These are phyloP conservation scores for Otocyon megalotis DNA, from an alignment of 2,113 vertebrate species.

Conservation along the genomic window DNA sequence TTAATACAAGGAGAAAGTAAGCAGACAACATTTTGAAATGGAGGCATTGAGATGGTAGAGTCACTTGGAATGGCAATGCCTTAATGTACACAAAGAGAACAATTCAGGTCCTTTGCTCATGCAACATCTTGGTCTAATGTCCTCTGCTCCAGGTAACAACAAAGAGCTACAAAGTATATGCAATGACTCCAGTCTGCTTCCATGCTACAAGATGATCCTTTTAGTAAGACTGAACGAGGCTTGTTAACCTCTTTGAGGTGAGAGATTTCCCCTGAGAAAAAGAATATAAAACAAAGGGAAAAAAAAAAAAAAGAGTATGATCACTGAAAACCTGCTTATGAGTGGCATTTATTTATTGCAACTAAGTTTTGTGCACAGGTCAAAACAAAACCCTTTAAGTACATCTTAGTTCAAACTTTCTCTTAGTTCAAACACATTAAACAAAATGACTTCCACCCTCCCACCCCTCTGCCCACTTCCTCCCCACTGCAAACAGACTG, in stretches of 20 bases:
- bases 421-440: constrained; percentile 44
- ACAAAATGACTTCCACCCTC: constrained; percentile 53
- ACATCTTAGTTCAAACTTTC: constrained; percentile 37
- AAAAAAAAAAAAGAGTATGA: constrained; percentile 85
- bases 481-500: constrained; percentile 80
- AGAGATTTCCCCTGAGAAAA: constrained; percentile 92
- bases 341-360: constrained; percentile 73
- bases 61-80: constrained; percentile 88
- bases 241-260: constrained; percentile 94
- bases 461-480: background rate
- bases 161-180: constrained; percentile 91
- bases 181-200: constrained; percentile 90
- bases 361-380: constrained; percentile 77
- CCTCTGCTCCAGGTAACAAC: constrained; percentile 89
- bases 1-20: constrained; percentile 89
- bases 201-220: constrained; percentile 90
- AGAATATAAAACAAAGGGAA: constrained; percentile 84
- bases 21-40: constrained; percentile 88
- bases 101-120: constrained; percentile 93
- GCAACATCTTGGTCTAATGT: constrained; percentile 93
- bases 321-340: constrained; percentile 83
- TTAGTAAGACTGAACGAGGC: constrained; percentile 96
- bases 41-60: constrained; percentile 88
- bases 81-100: constrained; percentile 89
- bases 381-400: constrained; percentile 74